Evolutionary conservation across 2,888 invertebrate genomes (phyloP).

Genomic region (Drosophila longiperda): DNA sequence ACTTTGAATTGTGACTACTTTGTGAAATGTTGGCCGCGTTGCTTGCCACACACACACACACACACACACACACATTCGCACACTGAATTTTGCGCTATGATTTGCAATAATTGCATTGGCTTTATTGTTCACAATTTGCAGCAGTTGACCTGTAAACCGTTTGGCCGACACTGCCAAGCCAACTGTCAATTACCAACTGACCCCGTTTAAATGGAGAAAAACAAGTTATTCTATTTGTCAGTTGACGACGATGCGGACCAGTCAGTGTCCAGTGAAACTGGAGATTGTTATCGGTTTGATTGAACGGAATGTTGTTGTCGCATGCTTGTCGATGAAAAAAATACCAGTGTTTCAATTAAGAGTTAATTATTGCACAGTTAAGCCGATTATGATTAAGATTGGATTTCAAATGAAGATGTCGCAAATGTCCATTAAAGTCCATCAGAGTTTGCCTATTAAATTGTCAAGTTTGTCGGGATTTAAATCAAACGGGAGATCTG

Average conservation of each 20-base stretch:
- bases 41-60: slow-evolving; percentile 5
- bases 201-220: slow-evolving; percentile 49
- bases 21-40: slow-evolving; percentile 24
- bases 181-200: slow-evolving; percentile 55
- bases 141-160: slow-evolving; percentile 62
- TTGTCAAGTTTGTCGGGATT: not conserved
- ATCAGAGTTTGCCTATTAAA: slow-evolving; percentile 1
- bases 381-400: slow-evolving; percentile 20
- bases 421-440: slow-evolving; percentile 15
- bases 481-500: not conserved
- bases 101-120: slow-evolving; percentile 46
- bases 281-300: slow-evolving; percentile 51
- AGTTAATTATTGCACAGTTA: slow-evolving; percentile 35
- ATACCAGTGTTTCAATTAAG: slow-evolving; percentile 51
- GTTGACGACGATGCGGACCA: slow-evolving; percentile 29
- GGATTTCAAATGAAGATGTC: slow-evolving; percentile 42
- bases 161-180: slow-evolving; percentile 45
- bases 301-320: slow-evolving; percentile 46
- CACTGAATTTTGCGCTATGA: slow-evolving; percentile 22
- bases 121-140: slow-evolving; percentile 34
- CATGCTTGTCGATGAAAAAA: slow-evolving; percentile 26
- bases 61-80: not conserved
- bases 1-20: slow-evolving; percentile 8
- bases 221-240: slow-evolving; percentile 56
- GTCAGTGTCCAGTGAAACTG: slow-evolving; percentile 40